phyloP scores from a whole-genome alignment of 2,888 invertebrate genomes.

The Nasonia oneida region DNA sequence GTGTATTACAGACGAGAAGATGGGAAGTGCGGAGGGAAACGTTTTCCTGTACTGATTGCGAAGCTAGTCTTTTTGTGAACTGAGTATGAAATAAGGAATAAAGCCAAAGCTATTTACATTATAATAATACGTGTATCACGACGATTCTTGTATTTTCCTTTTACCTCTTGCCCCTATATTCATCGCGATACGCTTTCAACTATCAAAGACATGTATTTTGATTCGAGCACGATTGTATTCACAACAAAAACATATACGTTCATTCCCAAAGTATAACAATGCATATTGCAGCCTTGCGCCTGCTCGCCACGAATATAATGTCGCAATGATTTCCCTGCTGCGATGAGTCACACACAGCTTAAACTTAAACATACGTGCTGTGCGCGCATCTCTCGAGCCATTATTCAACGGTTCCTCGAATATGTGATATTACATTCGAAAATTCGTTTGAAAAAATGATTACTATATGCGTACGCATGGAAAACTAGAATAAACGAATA shows the following conservation, averaged over 20 bases:
- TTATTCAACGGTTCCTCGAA: neutral
- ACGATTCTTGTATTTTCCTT: neutral
- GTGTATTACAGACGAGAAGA: neutral
- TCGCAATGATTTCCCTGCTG: neutral
- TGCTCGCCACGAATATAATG: too few species aligned
- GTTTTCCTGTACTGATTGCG: neutral
- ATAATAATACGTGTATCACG: neutral
- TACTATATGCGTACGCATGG: neutral
- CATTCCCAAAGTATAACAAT: too few species aligned
- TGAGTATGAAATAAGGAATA: neutral
- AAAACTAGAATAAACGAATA: slow-evolving; percentile 2
- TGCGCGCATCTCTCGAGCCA: neutral
- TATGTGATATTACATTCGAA: too few species aligned
- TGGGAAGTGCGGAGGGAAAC: neutral
- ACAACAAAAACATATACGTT: too few species aligned
- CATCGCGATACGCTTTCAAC: too few species aligned
- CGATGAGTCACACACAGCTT: neutral
- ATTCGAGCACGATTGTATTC: too few species aligned
- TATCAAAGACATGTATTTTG: too few species aligned
- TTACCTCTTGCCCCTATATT: too few species aligned
- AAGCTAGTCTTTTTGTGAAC: slow-evolving; percentile 14
- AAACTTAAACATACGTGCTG: neutral
- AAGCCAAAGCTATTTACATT: neutral
- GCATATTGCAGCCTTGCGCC: too few species aligned
- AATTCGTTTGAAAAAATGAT: too few species aligned